Evolutionary conservation across 2,797 vertebrate species (phyloP).

Genomic region (Uromys caudimaculatus): DNA sequence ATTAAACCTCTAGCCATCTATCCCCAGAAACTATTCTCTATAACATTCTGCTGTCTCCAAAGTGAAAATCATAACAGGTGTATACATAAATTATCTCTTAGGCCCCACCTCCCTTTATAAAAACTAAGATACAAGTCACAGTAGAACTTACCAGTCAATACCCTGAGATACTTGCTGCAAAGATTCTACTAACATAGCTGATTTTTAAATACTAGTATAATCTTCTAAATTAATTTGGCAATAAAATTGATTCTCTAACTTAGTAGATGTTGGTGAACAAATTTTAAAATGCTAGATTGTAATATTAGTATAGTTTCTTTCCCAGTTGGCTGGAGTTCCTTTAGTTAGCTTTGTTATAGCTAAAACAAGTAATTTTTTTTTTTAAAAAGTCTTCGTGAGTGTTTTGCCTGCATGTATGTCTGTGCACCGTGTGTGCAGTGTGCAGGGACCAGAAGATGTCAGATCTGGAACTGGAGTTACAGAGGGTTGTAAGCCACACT

Average conservation of each 20-base stretch:
- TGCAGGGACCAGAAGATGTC: background rate
- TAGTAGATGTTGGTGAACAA: background rate
- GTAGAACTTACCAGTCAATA: background rate
- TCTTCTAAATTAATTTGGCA: constrained; percentile 9
- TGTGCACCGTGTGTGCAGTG: background rate
- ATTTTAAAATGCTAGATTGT: background rate
- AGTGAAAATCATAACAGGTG: background rate
- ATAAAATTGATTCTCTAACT: background rate
- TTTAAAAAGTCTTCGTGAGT: background rate
- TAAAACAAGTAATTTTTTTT: background rate
- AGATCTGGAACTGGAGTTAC: background rate
- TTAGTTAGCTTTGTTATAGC: background rate
- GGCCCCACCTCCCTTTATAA: background rate
- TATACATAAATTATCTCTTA: background rate
- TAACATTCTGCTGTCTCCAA: background rate
- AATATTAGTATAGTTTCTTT: background rate
- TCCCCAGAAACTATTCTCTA: background rate
- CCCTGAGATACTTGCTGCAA: background rate
- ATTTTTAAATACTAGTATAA: background rate
- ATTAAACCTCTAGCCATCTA: background rate
- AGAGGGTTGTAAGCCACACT: background rate
- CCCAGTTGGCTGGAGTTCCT: background rate
- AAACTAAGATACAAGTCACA: background rate
- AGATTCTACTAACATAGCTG: background rate
- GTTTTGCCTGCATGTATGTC: background rate